phyloP scores from a whole-genome alignment of 1,140 invertebrate species.

The Listronotus oregonensis region DNA sequence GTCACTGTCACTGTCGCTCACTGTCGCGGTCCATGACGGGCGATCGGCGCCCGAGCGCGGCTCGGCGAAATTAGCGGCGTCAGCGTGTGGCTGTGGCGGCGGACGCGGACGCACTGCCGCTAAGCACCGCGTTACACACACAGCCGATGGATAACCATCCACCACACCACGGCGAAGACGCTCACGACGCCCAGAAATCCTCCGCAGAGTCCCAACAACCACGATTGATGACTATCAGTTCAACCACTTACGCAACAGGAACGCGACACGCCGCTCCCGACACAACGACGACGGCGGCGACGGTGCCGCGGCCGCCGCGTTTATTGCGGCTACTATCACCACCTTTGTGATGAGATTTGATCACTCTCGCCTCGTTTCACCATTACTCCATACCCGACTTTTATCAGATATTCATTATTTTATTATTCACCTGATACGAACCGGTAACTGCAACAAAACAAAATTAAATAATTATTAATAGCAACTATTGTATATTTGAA shows the following conservation, averaged over 20 bases:
- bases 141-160: conserved; percentile 4
- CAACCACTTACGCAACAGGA: background rate
- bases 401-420: no score
- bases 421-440: no score
- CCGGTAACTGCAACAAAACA: no score
- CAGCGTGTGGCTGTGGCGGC: conserved; percentile 42
- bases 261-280: no score
- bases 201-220: background rate
- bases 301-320: no score
- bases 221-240: background rate
- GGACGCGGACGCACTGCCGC: conserved; percentile 43
- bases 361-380: no score
- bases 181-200: conserved; percentile 10
- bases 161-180: background rate
- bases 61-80: conserved; percentile 41
- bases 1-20: conserved; percentile 51
- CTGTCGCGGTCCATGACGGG: conserved; percentile 31
- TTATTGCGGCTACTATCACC: no score
- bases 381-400: no score
- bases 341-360: no score
- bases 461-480: no score
- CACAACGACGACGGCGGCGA: no score
- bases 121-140: conserved; percentile 9
- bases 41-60: conserved; percentile 12
- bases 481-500: no score